Conservation (phyloP, 2,113 vertebrate species). For the Laticauda colubrina region DNA sequence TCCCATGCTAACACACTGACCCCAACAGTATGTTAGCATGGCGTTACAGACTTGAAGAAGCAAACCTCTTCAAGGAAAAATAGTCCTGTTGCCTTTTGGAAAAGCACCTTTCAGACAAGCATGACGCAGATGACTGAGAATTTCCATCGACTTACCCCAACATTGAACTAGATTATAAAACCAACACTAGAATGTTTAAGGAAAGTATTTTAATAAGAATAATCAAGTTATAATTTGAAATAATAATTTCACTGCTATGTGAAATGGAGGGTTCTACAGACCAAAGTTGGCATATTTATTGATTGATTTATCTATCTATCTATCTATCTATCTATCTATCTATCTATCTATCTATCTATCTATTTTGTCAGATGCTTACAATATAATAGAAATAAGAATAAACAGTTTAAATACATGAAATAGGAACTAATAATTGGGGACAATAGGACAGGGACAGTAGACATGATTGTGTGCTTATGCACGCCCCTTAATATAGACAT, state of each 20-base stretch:
- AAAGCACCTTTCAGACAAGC: not conserved
- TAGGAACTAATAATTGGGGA: no score
- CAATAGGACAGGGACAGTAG: no score
- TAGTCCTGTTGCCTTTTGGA: not conserved
- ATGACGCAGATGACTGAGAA: not conserved
- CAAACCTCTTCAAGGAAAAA: not conserved
- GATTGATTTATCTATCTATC: no score
- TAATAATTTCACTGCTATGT: not conserved
- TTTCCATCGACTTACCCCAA: not conserved
- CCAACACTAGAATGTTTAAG: not conserved
- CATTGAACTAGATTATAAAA: not conserved
- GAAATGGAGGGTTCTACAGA: not conserved
- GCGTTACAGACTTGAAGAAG: not conserved
- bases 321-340: no score
- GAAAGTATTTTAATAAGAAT: not conserved
- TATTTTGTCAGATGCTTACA: no score
- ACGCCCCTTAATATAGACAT: no score
- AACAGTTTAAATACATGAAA: no score
- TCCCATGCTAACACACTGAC: not conserved
- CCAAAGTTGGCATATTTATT: not conserved
- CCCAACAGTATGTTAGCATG: not conserved
- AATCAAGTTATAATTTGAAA: not conserved
- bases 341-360: no score
- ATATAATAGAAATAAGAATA: no score
- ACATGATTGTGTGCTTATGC: no score